Evolutionary conservation across 2,797 vertebrate species (phyloP).

Genomic region (Enteromius viviparus): DNA sequence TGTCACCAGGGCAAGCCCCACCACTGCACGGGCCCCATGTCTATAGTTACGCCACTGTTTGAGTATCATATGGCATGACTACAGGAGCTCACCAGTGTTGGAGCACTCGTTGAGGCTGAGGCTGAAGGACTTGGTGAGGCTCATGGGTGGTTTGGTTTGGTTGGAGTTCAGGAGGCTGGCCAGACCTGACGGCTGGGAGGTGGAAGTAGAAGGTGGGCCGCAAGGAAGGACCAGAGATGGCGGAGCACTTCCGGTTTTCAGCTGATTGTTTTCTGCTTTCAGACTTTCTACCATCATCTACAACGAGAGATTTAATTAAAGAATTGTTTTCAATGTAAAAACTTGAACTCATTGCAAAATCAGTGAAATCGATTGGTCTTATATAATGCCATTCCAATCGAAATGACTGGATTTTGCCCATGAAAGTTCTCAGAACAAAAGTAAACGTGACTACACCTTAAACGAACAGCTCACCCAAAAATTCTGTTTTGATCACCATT

Average conservation of each 20-base stretch:
- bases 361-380: background rate
- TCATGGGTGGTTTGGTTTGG: slow-evolving; percentile 84
- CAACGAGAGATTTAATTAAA: background rate
- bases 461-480: no score
- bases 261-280: slow-evolving; percentile 91
- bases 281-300: slow-evolving; percentile 93
- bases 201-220: slow-evolving; percentile 59
- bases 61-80: background rate
- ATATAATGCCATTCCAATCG: background rate
- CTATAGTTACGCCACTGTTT: no score
- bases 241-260: slow-evolving; percentile 85
- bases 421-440: background rate
- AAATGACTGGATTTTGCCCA: background rate
- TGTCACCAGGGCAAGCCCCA: no score
- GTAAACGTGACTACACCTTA: no score
- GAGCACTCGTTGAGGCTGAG: slow-evolving; percentile 81
- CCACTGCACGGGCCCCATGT: no score
- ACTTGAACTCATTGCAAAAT: background rate
- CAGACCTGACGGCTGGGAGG: slow-evolving; percentile 67
- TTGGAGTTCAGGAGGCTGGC: slow-evolving; percentile 82
- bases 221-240: slow-evolving; percentile 67
- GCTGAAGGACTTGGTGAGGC: slow-evolving; percentile 90
- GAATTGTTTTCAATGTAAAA: background rate
- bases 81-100: slow-evolving; percentile 79
- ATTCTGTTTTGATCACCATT: no score